Conservation (phyloP, 2,888 invertebrate genomes). For the Apeira syringaria region DNA sequence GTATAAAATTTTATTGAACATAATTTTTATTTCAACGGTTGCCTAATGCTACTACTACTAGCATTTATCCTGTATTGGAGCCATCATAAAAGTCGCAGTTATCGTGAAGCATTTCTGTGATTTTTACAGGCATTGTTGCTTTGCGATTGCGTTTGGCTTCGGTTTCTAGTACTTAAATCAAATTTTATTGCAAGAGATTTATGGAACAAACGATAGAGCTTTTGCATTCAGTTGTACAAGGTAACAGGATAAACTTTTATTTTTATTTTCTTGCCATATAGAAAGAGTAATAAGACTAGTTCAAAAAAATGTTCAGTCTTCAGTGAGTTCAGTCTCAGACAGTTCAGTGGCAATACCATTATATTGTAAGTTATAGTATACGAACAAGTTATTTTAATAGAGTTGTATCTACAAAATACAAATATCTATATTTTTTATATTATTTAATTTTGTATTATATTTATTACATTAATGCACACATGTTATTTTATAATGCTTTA, state of each 20-base stretch:
- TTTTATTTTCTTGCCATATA: neutral
- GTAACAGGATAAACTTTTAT: neutral
- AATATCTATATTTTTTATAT: too few species aligned
- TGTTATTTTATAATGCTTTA: too few species aligned
- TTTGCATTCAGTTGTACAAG: slow-evolving; percentile 5
- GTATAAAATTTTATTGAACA: too few species aligned
- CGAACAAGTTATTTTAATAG: too few species aligned
- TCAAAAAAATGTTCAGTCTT: neutral
- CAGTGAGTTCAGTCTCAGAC: neutral
- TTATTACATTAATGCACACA: too few species aligned
- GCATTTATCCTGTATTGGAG: too few species aligned
- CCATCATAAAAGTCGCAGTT: slow-evolving; percentile 6
- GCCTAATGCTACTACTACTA: too few species aligned
- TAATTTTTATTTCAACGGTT: too few species aligned
- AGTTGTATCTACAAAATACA: too few species aligned
- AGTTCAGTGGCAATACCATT: too few species aligned
- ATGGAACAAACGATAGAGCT: slow-evolving; percentile 1
- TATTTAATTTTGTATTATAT: too few species aligned
- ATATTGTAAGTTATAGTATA: too few species aligned
- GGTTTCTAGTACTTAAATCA: slow-evolving; percentile 20
- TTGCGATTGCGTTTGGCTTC: slow-evolving; percentile 13
- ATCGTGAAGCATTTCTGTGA: slow-evolving; percentile 11
- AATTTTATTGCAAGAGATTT: slow-evolving; percentile 15
- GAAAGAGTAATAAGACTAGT: neutral
- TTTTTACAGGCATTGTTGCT: slow-evolving; percentile 21